Evolutionary conservation across 30 jellyfish, hydroid and myxozoan genomes (phyloP), one percentile per base, ranked within the genome.

Genomic region (Aurelia sp.): DNA sequence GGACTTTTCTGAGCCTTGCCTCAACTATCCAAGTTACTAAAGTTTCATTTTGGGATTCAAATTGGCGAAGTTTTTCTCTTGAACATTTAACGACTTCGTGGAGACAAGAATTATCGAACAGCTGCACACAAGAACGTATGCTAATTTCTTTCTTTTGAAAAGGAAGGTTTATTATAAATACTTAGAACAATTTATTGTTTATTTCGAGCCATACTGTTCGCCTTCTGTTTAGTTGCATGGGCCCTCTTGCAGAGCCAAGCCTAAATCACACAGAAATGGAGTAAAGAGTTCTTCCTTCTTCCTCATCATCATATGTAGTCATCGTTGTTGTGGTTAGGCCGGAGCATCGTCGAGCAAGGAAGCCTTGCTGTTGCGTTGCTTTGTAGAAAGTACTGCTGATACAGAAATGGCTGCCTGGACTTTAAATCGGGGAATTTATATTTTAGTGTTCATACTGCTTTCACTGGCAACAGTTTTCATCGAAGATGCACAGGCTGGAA

Each of bases 101-200:
- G 86, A 88, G 88, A 72, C 80, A 73, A 88, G 96, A 74, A 77
- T 59, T 59, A 52, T 31, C 61, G 69, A 88, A 88, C 96, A 88
- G 96, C 96, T 88, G 96, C 96, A 52, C 62, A 18, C 87, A 60
- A 72, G 91, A 66, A 41, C 91, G 96, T 88, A 88, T 88, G 96
- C 96, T 77, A 88, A 88, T 88, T 88, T 78, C 86, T 67, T 77
- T 71, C 91, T 70, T 88, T 88, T 88, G 86, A 88, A 88, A 74
- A 69, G 87, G 80, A 88, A 79, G 96, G 89, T 88, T 88, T 78
- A 78, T 88, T 88, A 88, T 88, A 88, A 88, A 88, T 88, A 88
- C 96, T 76, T 83, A 67, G 84, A 75, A 73, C 80, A 78, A 89
- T 88, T 78, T 78, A 88, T 88, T 88, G 96, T 88, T 88, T 76